Evolutionary conservation across 1,140 invertebrate genomes (phyloP), one percentile per base, ranked within the genome.

Genomic region (Adoxophyes honmai): DNA sequence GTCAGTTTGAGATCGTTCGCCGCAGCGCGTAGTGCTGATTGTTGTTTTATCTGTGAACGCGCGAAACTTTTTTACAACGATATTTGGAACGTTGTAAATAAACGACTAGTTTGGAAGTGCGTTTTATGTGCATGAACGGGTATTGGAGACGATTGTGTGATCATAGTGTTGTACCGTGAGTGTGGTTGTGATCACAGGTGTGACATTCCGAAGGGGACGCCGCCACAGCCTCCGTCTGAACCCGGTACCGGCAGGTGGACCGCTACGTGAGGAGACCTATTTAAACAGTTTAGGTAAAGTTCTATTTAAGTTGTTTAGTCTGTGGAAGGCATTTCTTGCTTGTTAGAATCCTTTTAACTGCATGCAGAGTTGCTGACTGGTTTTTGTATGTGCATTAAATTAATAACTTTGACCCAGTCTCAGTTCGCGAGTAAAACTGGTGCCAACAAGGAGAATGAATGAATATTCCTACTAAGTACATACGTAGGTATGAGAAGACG

Each of bases 191-290:
- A 66, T 75, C 77, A 73, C 83, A 85, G 83, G 83, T 85, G 81
- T 83, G 68, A 68, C 80, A 85, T 87, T 84, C 84, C 84, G 64
- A 66, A 60, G 59, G 67, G 74, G 72, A 82, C 80, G 75, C 77
- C 71, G 69, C 69, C 74, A 62, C 75, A 84, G 81, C 75, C 77
- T 85, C 76, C 69, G 70, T 66, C 75, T 68, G 70, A 66, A 58
- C 63, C 75, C 61, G 55, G 61, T 63, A 68, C 59, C 68, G 60
- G 66, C 79, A 84, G 78, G 82, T 86, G 81, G 65, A 75, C 70
- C 67, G 60, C 58, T 81, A 65, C 67, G 58, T 57, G 78, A 65
- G 61, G 56, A 65, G 63, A 60, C 64, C 67, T 73, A 72, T 66
- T 71, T 74, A 70, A 55, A 63, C 38, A 42, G 70, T 72, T 55